Evolutionary conservation across 1,140 invertebrate species (phyloP).

Genomic region (Brachionus angularis): DNA sequence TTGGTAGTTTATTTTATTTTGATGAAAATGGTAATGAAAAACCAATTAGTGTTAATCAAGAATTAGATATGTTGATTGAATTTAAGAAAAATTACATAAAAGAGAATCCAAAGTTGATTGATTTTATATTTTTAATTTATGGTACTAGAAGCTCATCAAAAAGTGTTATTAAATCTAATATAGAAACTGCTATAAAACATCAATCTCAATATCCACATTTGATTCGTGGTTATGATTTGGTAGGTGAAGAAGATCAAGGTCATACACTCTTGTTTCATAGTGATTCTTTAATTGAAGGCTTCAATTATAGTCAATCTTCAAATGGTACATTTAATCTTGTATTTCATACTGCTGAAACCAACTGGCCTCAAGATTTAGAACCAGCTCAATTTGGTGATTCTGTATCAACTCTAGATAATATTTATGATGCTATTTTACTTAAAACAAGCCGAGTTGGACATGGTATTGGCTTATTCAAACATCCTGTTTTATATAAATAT

Average conservation of each 20-base stretch:
- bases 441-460: conserved; percentile 48
- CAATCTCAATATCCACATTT: conserved; percentile 47
- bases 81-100: conserved; percentile 29
- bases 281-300: conserved; percentile 43
- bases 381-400: conserved; percentile 46
- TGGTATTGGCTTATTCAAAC: conserved; percentile 47
- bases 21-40: conserved; percentile 28
- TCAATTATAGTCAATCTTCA: conserved; percentile 36
- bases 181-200: conserved; percentile 9
- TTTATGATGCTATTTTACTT: conserved; percentile 47
- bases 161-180: background rate
- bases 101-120: conserved; percentile 20
- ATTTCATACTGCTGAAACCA: conserved; percentile 49
- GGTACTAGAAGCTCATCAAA: background rate
- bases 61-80: conserved; percentile 5
- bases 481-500: conserved; percentile 47
- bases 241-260: conserved; percentile 49
- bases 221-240: conserved; percentile 48
- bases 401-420: conserved; percentile 46
- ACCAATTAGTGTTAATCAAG: background rate
- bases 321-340: conserved; percentile 46
- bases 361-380: conserved; percentile 48
- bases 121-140: conserved; percentile 43
- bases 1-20: conserved; percentile 26
- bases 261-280: conserved; percentile 48